A percentile compares a stretch with the other conserved stretches of the same genome.
Conservation (phyloP, 2,888 invertebrate genomes). For the Aleiodes testaceus region DNA sequence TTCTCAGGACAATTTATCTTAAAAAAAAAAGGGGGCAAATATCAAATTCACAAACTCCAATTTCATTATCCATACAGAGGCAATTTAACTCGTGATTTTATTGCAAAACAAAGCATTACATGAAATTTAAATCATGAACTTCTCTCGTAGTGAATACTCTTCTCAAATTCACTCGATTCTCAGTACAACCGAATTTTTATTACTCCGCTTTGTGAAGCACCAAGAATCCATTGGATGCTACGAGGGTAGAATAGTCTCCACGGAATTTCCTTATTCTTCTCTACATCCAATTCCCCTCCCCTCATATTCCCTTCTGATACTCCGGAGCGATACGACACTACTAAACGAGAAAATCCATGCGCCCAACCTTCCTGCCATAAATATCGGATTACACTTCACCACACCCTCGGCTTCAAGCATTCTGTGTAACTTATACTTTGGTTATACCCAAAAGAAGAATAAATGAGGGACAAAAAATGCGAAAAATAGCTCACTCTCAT, state of each 20-base stretch:
- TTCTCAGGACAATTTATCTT: too few relatives aligned
- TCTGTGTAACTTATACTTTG: constrained; percentile 32
- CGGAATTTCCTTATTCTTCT: constrained; percentile 25
- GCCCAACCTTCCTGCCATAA: constrained; percentile 38
- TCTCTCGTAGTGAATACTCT: background rate
- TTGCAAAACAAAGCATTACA: constrained; percentile 8
- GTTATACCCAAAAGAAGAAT: background rate
- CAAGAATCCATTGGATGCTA: constrained; percentile 27
- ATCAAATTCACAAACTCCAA: too few relatives aligned
- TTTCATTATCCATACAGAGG: too few relatives aligned
- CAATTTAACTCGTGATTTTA: constrained; percentile 1
- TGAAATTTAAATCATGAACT: constrained; percentile 23
- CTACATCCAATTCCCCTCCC: background rate
- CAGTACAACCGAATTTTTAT: constrained; percentile 25
- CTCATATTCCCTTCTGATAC: constrained; percentile 1
- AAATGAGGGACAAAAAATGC: too few relatives aligned
- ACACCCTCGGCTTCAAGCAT: constrained; percentile 20
- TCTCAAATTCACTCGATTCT: constrained; percentile 6
- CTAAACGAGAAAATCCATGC: constrained; percentile 38
- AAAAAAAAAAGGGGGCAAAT: too few relatives aligned
- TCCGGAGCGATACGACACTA: constrained; percentile 38
- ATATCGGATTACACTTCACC: constrained; percentile 39
- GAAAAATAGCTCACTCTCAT: too few relatives aligned
- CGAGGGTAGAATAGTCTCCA: constrained; percentile 29
- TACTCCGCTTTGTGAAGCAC: constrained; percentile 16